Percentiles rank a stretch among this genome's conserved stretches.
Conservation (phyloP, 2,888 invertebrate genomes). For the Eupithecia insigniata region DNA sequence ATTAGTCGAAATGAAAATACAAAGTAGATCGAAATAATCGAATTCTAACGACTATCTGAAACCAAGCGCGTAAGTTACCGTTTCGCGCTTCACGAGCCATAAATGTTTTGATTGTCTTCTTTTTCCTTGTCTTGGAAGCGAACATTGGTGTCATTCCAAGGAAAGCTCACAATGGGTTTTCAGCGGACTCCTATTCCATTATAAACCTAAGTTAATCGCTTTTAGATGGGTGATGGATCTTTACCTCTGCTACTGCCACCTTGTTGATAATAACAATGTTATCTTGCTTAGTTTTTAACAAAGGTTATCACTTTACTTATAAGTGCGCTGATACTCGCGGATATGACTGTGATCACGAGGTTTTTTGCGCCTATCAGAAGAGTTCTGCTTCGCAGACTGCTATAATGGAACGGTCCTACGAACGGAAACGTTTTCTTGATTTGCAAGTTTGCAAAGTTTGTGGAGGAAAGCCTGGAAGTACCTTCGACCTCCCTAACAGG, state of each 20-base stretch:
- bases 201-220: neutral
- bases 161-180: neutral
- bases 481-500: constrained; percentile 8
- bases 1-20: neutral
- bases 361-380: constrained; percentile 3
- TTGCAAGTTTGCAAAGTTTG: neutral
- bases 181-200: neutral
- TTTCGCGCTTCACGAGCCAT: neutral
- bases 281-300: constrained; percentile 1
- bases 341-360: neutral
- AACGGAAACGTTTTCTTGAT: neutral
- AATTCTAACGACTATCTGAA: neutral
- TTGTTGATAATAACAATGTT: neutral
- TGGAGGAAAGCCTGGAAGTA: neutral
- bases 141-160: neutral
- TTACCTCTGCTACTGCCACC: neutral
- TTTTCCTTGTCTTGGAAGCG: neutral
- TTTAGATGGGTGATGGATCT: neutral
- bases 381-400: neutral
- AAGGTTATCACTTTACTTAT: neutral
- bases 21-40: neutral
- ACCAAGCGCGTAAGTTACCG: neutral
- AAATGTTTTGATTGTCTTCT: neutral
- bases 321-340: neutral
- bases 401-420: neutral